Percentiles rank a stretch among this genome's conserved stretches.
These are phyloP conservation scores for Mesitornis unicolor DNA, from an alignment of 2,113 vertebrate species.

Conservation along the genomic window DNA sequence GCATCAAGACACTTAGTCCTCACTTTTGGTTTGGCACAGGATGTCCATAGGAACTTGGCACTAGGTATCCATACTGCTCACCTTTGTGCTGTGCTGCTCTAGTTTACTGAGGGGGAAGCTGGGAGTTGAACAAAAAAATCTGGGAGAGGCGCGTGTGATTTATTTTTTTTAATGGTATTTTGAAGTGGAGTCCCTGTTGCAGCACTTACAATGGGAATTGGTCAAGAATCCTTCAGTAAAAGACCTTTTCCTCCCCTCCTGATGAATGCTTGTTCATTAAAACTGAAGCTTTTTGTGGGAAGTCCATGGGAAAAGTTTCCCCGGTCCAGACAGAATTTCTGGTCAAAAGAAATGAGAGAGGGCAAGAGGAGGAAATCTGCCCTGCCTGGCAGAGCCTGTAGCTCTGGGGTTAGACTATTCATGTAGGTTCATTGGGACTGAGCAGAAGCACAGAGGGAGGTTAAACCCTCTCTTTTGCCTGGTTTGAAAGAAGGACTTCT, in stretches of 20 bases:
- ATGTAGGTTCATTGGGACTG: neutral
- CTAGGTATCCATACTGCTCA: neutral
- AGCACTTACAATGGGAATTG: neutral
- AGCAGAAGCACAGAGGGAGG: neutral
- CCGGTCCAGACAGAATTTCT: neutral
- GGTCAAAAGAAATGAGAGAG: slow-evolving; percentile 9
- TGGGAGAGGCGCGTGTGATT: neutral
- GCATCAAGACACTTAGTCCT: slow-evolving; percentile 9
- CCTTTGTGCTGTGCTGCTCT: neutral
- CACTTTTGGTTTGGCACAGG: neutral
- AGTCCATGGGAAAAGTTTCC: slow-evolving; percentile 26
- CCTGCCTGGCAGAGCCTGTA: neutral
- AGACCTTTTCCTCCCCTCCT: neutral
- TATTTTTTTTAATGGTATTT: neutral
- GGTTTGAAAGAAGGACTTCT: neutral
- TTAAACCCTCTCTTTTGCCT: neutral
- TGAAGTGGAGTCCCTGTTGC: neutral
- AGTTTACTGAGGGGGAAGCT: neutral
- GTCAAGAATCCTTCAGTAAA: neutral
- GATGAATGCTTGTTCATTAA: slow-evolving; percentile 12
- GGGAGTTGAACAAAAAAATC: neutral
- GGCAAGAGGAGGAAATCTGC: neutral
- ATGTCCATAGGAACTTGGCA: neutral
- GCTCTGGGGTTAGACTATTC: neutral
- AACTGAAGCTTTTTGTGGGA: slow-evolving; percentile 32